Base-by-base conservation (phyloP, 2,888 invertebrate species). In the Sinotaia quadrata region DNA sequence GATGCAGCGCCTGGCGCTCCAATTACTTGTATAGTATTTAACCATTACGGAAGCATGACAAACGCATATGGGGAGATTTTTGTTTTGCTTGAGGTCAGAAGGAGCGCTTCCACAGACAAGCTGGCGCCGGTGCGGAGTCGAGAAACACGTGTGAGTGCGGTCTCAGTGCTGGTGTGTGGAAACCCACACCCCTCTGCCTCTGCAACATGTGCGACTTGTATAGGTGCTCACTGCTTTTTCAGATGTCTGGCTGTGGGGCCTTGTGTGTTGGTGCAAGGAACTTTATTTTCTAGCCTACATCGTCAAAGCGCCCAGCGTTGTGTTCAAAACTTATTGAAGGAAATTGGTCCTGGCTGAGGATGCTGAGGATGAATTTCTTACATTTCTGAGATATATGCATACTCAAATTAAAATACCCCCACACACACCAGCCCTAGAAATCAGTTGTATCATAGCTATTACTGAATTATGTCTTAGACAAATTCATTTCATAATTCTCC, bases 21-120 rank as follows among this genome's bases (percentile, higher is more conserved):
- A 72, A 75, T 75, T 75, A 75, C 75, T 75, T 71, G 72, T 75
- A 75, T 75, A 72, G 72, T 75, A 70, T 75, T 75, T 75, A 75
- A 71, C 67, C 68, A 75, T 75, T 72, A 75, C 70, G 65, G 61
- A 69, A 60, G 71, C 70, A 72, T 70, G 72, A 59, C 70, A 68
- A 70, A 72, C 68, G 67, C 75, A 75, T 71, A 63, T 72, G 72
- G 72, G 61, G 67, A 68, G 65, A 63, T 75, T 72, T 75, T 65
- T 58, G 69, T 71, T 72, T 67, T 60, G 57, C 67, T 58, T 58
- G 69, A 62, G 73, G 75, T 75, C 73, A 72, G 52, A 52, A 21
- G 52, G 59, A 75, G 68, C 60, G 75, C 66, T 75, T 69, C 59
- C 59, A 61, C 75, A 75, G 75, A 69, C 75, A 66, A 68, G 27